phyloP scores from a whole-genome alignment of 2,797 vertebrate genomes.

The Saxicola maurus region DNA sequence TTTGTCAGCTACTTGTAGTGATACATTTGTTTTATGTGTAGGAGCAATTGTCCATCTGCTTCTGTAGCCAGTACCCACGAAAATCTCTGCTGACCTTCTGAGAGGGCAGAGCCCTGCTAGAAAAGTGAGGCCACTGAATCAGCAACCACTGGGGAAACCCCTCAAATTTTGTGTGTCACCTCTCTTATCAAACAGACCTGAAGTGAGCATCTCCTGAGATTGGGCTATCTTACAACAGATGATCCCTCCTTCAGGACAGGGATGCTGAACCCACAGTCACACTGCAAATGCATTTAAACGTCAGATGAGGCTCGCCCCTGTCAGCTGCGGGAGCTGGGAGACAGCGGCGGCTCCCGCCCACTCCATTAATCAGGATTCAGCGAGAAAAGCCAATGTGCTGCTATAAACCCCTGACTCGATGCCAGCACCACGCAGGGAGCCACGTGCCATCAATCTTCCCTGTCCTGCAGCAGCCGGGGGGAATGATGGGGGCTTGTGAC shows the following conservation, averaged over 20 bases:
- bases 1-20: neutral
- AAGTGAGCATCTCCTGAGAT: neutral
- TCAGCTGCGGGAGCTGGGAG: slow-evolving; percentile 45
- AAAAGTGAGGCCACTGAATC: neutral
- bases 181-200: neutral
- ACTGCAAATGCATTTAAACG: slow-evolving; percentile 44
- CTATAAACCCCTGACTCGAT: slow-evolving; percentile 17
- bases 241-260: slow-evolving; percentile 54
- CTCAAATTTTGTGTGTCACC: neutral
- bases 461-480: neutral
- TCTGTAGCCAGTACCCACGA: neutral
- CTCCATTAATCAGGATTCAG: slow-evolving; percentile 65
- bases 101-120: neutral
- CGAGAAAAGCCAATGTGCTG: slow-evolving; percentile 28
- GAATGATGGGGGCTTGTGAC: neutral
- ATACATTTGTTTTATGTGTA: neutral
- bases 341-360: slow-evolving; percentile 30
- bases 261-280: slow-evolving; percentile 40
- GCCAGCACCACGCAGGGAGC: slow-evolving; percentile 1
- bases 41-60: neutral
- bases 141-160: neutral
- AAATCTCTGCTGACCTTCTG: neutral
- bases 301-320: slow-evolving; percentile 46
- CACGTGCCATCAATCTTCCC: neutral
- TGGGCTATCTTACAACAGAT: slow-evolving; percentile 30